A percentile compares a stretch with the other conserved stretches of the same genome.
Conservation (phyloP, 2,888 invertebrate species). For the Mimachlamys varia region DNA sequence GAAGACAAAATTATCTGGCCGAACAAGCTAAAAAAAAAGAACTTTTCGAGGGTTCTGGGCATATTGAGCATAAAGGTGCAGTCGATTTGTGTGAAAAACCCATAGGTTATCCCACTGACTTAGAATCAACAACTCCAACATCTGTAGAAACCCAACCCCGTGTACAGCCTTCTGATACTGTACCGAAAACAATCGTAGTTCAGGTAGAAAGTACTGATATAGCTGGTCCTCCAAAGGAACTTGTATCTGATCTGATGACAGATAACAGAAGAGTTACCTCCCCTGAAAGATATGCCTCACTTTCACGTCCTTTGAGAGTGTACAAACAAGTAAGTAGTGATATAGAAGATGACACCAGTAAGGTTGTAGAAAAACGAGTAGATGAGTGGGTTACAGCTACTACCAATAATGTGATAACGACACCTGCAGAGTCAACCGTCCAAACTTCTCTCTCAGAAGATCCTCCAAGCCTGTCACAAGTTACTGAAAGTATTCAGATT, state of each 20-base stretch:
- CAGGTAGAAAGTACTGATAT: slow-evolving; percentile 19
- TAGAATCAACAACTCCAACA: not conserved
- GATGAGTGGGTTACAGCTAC: slow-evolving; percentile 4
- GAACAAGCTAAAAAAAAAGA: slow-evolving; percentile 31
- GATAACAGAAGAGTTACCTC: not conserved
- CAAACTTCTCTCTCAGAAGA: not conserved
- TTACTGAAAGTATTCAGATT: not conserved
- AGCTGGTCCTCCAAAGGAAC: not conserved
- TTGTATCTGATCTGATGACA: not conserved
- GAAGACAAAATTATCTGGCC: slow-evolving; percentile 3
- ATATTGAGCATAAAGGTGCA: not conserved
- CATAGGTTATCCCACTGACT: not conserved
- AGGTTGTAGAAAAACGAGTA: not conserved
- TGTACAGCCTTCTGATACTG: not conserved
- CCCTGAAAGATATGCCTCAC: not conserved
- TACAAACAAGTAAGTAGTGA: not conserved
- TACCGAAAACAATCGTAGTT: not conserved
- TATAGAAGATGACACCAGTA: not conserved
- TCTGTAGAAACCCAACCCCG: not conserved
- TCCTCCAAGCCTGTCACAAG: not conserved
- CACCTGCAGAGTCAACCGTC: not conserved
- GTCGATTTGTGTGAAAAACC: not conserved
- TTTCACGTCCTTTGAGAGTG: not conserved
- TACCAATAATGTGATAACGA: not conserved
- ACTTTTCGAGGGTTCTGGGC: slow-evolving; percentile 34